phyloP scores from a whole-genome alignment of 2,113 vertebrate genomes.

The Oncorhynchus keta region DNA sequence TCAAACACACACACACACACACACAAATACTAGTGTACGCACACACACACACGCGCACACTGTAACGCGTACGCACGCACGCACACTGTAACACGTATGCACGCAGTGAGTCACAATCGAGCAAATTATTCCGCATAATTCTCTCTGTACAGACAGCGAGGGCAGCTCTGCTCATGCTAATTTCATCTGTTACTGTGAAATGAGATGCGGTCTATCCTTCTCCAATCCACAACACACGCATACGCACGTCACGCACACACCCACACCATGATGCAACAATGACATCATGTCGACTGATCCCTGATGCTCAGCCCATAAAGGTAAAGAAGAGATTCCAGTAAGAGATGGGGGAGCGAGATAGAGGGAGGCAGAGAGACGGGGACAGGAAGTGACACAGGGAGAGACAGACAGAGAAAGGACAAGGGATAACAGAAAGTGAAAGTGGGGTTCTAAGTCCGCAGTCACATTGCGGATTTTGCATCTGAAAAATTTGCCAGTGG shows the following conservation, averaged over 20 bases:
- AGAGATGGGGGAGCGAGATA: background rate
- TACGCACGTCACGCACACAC: too few relatives aligned
- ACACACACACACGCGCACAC: background rate
- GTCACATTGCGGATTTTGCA: too few relatives aligned
- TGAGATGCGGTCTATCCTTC: conserved; percentile 6
- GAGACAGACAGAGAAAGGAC: too few relatives aligned
- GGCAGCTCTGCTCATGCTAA: conserved; percentile 29
- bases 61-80: background rate
- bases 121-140: conserved; percentile 8
- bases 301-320: too few relatives aligned
- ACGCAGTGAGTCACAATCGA: conserved; percentile 36
- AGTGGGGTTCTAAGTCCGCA: too few relatives aligned
- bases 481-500: too few relatives aligned
- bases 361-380: too few relatives aligned
- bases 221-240: background rate
- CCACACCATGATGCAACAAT: too few relatives aligned
- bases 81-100: conserved; percentile 8
- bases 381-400: too few relatives aligned
- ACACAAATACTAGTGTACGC: background rate
- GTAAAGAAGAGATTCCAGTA: background rate
- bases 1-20: conserved; percentile 9
- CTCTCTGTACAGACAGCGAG: conserved; percentile 20
- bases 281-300: too few relatives aligned
- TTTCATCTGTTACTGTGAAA: conserved; percentile 43
- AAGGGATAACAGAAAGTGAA: too few relatives aligned